Conservation (phyloP, 2,797 vertebrate genomes). For the Danio aesculapii region DNA sequence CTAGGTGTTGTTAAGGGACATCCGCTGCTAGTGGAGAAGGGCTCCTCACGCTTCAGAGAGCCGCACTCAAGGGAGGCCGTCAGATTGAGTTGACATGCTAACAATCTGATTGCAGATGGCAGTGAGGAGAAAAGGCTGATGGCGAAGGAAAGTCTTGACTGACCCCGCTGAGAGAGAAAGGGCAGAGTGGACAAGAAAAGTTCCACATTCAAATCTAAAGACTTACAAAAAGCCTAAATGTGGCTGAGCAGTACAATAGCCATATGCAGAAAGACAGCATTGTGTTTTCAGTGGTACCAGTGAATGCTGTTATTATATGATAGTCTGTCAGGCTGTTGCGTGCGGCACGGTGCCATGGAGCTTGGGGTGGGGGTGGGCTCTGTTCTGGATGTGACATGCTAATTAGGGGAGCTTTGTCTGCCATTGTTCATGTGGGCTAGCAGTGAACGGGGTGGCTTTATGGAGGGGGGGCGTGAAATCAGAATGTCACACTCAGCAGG, state of each 20-base stretch:
- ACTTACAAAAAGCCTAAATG: neutral
- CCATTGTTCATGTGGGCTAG: constrained; percentile 51
- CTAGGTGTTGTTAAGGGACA: constrained; percentile 77
- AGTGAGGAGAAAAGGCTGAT: constrained; percentile 63
- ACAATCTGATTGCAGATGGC: constrained; percentile 81
- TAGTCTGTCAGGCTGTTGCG: constrained; percentile 49
- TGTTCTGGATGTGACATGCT: constrained; percentile 60
- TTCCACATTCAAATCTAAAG: constrained; percentile 1
- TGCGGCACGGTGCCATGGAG: constrained; percentile 39
- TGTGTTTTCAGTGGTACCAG: constrained; percentile 40
- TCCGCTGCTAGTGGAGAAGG: constrained; percentile 65
- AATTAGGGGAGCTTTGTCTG: constrained; percentile 64
- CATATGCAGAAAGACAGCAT: constrained; percentile 19
- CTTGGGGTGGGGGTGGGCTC: constrained; percentile 30
- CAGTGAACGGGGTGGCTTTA: constrained; percentile 51
- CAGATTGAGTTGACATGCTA: constrained; percentile 82
- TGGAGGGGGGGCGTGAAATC: constrained; percentile 57
- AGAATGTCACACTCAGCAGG: constrained; percentile 66
- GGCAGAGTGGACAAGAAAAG: neutral
- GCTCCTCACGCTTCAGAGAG: constrained; percentile 75
- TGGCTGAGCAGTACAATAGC: neutral
- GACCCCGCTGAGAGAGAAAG: constrained; percentile 59
- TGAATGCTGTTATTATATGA: constrained; percentile 55
- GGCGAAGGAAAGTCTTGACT: constrained; percentile 61
- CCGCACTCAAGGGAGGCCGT: constrained; percentile 75